Base-by-base conservation (phyloP, 2,797 vertebrate genomes). In the Pteronotus mesoamericanus region DNA sequence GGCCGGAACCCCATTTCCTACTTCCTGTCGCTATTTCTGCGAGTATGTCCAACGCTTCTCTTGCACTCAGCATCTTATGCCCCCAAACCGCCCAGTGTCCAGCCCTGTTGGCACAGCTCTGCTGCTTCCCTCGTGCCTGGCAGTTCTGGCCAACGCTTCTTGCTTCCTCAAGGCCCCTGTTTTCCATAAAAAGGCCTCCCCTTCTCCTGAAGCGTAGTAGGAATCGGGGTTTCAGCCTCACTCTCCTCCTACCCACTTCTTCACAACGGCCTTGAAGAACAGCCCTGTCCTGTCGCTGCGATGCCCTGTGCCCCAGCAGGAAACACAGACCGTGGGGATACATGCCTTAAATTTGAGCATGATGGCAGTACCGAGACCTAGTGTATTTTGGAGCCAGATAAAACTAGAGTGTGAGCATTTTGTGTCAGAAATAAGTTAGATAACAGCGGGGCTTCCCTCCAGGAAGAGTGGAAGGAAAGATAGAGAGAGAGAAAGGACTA, bases 391-490 rank as follows among this genome's bases (percentile, higher is more conserved):
- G 51, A 53, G 34, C 84, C 59, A 44, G 66, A 37, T 24, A 79
- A 42, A 32, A 1, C 29, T 5, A 5, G 53, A 59, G n/a, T 26
- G 29, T n/a, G 24, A 44, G 9, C 2, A 4, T 64, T 74, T 26
- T 24, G 8, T 72, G 75, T 53, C 1, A 2, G 32, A 39, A 21
- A n/a, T 59, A 24, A 29, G 5, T 21, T 11, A 61, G 69, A 42
- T 75, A 48, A 10, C 77, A 37, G 9, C 0, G 0, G 9, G 51
- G 55, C 55, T n/a, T 39, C 80, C 44, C 19, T 55, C 51, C 51
- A 10, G 94, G 89, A 84, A 53, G 77, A 15, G 18, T 51, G 75
- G 69, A 18, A 59, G 61, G 29, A 42, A 24, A 78, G 85, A 68
- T 39, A 42, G 19, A 24, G 57, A 42, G 53, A 53, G 59, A 6